Conservation (phyloP, 2,888 invertebrate genomes). For the Catocala nupta region DNA sequence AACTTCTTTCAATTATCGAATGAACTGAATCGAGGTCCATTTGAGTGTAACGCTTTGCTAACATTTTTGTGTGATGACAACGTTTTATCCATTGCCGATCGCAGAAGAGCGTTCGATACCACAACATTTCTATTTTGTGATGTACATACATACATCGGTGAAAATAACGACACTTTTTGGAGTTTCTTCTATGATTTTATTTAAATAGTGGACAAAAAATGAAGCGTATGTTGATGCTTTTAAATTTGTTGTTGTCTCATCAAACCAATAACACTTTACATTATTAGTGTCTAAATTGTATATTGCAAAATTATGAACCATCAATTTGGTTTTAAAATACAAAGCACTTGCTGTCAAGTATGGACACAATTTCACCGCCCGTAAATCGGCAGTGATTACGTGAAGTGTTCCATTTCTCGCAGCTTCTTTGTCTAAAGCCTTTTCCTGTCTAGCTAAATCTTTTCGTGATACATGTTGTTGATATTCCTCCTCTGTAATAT, state of each 20-base stretch:
- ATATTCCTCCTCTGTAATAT: too few species aligned
- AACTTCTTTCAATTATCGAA: conserved; percentile 33
- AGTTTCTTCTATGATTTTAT: conserved; percentile 11
- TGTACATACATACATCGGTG: conserved; percentile 38
- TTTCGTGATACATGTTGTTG: conserved; percentile 30
- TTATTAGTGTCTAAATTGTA: conserved; percentile 46
- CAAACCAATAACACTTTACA: conserved; percentile 52
- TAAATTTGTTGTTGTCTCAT: too few species aligned
- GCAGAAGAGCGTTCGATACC: conserved; percentile 39
- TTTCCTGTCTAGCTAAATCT: conserved; percentile 36
- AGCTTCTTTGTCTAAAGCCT: conserved; percentile 40
- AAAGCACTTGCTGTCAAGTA: conserved; percentile 48
- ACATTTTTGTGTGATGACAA: conserved; percentile 36
- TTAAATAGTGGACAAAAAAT: conserved; percentile 21
- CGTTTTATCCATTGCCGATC: conserved; percentile 34
- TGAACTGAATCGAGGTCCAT: conserved; percentile 45
- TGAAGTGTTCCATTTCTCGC: conserved; percentile 42
- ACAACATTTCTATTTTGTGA: conserved; percentile 42
- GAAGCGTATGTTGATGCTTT: conserved; percentile 11
- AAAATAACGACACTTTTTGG: conserved; percentile 16
- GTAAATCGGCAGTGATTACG: conserved; percentile 46
- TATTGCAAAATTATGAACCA: conserved; percentile 55
- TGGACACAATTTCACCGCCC: conserved; percentile 55
- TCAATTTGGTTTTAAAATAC: conserved; percentile 57
- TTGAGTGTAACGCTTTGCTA: conserved; percentile 44